A percentile compares a stretch with the other conserved stretches of the same genome.
Conservation (phyloP, 1,140 invertebrate species). For the Caerostris extrusa region DNA sequence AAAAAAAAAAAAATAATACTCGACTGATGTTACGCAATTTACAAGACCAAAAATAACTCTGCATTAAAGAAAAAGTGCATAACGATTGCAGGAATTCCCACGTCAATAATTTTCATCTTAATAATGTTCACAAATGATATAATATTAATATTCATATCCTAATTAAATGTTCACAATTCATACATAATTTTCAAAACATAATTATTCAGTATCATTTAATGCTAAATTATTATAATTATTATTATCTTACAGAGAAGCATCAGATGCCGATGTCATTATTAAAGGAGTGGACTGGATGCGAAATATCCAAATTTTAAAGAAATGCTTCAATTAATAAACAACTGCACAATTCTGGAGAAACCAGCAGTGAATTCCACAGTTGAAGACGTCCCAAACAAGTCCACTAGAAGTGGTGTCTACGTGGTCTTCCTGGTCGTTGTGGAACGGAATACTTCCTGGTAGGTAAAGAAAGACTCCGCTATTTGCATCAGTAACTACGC, state of each 20-base stretch:
- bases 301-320: slow-evolving; percentile 58
- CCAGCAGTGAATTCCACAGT: neutral
- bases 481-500: neutral
- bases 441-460: slow-evolving; percentile 71
- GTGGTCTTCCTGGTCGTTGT: slow-evolving; percentile 45
- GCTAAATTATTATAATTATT: neutral
- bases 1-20: too few relatives aligned
- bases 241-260: slow-evolving; percentile 20
- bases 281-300: slow-evolving; percentile 30
- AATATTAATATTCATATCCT: too few relatives aligned
- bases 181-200: too few relatives aligned
- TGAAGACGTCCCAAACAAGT: neutral
- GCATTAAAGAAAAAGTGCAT: too few relatives aligned
- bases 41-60: too few relatives aligned
- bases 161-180: too few relatives aligned
- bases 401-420: neutral
- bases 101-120: too few relatives aligned
- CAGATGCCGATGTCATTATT: slow-evolving; percentile 47
- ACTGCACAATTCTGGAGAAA: slow-evolving; percentile 43
- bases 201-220: too few relatives aligned
- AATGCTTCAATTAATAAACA: slow-evolving; percentile 64
- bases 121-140: too few relatives aligned
- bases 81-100: too few relatives aligned
- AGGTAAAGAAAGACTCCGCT: neutral
- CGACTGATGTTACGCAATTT: too few relatives aligned